Evolutionary conservation across 1,140 invertebrate species (phyloP), one percentile per base, ranked within the genome.

Genomic region (Drosophila seguyi): DNA sequence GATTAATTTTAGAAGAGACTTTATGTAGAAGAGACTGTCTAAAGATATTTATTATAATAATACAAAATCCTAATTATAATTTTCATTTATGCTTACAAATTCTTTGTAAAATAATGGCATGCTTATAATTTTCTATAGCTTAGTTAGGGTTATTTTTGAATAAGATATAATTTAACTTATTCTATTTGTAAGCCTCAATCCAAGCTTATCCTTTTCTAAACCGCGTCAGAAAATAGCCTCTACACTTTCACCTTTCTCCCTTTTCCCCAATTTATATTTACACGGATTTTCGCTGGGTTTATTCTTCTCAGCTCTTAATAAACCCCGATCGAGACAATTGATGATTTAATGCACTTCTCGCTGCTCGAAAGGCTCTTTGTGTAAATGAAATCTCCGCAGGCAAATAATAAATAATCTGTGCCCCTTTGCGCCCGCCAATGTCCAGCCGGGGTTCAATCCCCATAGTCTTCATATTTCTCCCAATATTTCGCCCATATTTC

Each of bases 361-460:
- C 55, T 52, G 41, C 58, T 82, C 65, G 66, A 66, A 63, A 29
- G 63, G 38, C 57, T 56, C 60, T 75, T 69, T 62, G 63, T 73
- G 67, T 36, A 67, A 76, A 76, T 62, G 68, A 52, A 72, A 61
- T 74, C 67, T 74, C 72, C 58, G 41, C 58, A 74, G 73, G 47
- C 81, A 81, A 81, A 81, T 77, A 58, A 72, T 82, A 74, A 82
- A 68, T 71, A 82, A 74, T 42, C 45, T 52, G 45, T 45, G 18
- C 52, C 41, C 38, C n/a, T n/a, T n/a, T 13, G 41, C 59, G 11
- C 42, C 52, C 34, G 52, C 25, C 18, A 16, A 27, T 13, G 25
- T 22, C 36, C 39, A 8, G 5, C 16, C 16, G 8, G 3, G 6
- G 6, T 16, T 20, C 42, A 22, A 13, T 22, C 13, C 20, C 22